These are phyloP conservation scores for Phocoena sinus DNA, from an alignment of 2,113 vertebrate genomes.

Conservation along the genomic window DNA sequence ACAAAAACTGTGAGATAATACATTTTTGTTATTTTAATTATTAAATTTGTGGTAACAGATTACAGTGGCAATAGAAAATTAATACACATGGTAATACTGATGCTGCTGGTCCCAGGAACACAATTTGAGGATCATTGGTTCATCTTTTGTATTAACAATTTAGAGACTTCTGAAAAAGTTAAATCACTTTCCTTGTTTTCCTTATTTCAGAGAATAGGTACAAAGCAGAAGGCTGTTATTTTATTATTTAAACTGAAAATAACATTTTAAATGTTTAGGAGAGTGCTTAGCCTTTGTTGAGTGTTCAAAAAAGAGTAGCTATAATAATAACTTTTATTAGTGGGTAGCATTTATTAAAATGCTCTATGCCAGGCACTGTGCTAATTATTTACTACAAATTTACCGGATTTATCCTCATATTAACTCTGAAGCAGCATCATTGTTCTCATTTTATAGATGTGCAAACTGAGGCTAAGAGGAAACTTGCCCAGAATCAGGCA, in stretches of 20 bases:
- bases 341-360: background rate
- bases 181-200: background rate
- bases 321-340: background rate
- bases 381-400: background rate
- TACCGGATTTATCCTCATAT: background rate
- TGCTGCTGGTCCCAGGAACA: background rate
- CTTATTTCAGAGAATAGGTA: background rate
- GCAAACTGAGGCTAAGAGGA: background rate
- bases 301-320: background rate
- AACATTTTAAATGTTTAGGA: background rate
- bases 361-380: background rate
- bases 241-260: slow-evolving; percentile 12
- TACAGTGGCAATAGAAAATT: background rate
- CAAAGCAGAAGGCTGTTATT: background rate
- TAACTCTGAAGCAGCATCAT: background rate
- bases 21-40: background rate
- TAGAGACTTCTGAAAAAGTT: background rate
- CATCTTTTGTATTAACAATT: background rate
- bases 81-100: background rate
- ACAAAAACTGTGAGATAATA: background rate
- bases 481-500: background rate
- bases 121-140: background rate
- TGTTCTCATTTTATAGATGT: background rate
- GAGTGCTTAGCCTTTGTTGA: background rate
- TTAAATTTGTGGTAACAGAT: background rate